Evolutionary conservation across 2,888 invertebrate species (phyloP), one percentile per base, ranked within the genome.

Genomic region (Drosophila kambysellisi): DNA sequence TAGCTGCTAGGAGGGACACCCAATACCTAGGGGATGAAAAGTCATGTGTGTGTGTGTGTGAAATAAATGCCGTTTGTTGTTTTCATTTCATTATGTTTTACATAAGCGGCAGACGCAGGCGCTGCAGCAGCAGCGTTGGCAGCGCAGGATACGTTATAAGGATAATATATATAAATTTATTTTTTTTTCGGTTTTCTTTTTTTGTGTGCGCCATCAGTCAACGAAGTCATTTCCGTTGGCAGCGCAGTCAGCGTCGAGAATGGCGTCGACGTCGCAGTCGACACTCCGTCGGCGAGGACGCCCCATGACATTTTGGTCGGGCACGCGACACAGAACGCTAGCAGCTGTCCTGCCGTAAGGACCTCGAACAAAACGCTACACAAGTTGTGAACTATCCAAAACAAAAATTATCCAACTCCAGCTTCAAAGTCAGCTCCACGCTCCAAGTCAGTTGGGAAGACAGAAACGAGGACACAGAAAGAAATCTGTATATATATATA

Each of bases 241-340:
- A 63, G 68, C 73, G 71, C 62, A 79, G 83, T 53, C 60, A 50
- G 35, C 75, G 71, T 29, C 35, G 46, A 4, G 46, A 46, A 46
- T 29, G 58, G 7, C 32, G 51, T 35, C 41, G 50, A 33, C 30
- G 56, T 12, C 78, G 59, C 76, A 65, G 76, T 57, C 54, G 37
- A 37, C 25, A 54, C 54, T 37, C 56, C 12, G 56, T n/a, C 29
- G 35, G 29, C n/a, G 29, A 56, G 56, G 88, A 91, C 92, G 92
- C 92, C 91, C 92, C 92, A 95, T 91, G 93, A 92, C 93, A 94
- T 94, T 93, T 94, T 94, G 81, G 73, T 73, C 73, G 92, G 94
- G 93, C 95, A 95, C 94, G 94, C 95, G 93, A 94, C 95, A 81
- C 95, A 95, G 90, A 95, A 95, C 82, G 88, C 94, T 92, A 94